A percentile compares a stretch with the other conserved stretches of the same genome.
phyloP scores from a whole-genome alignment of 2,797 vertebrate species.

The Eupleurogrammus muticus region DNA sequence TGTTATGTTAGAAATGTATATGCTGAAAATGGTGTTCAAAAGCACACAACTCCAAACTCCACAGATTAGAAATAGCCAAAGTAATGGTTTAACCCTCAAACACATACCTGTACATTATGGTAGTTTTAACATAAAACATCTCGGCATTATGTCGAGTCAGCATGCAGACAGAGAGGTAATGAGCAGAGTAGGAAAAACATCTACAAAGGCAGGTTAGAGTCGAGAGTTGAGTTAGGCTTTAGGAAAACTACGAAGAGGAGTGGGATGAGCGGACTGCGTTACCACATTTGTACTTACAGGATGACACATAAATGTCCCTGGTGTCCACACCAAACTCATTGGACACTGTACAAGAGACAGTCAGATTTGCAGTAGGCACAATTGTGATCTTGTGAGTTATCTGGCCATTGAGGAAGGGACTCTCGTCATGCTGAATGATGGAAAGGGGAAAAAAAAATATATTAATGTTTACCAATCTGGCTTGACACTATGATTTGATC shows the following conservation, averaged over 20 bases:
- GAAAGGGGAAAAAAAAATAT: neutral
- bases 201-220: conserved; percentile 28
- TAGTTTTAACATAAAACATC: conserved; percentile 15
- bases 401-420: conserved; percentile 79
- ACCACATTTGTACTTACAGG: conserved; percentile 88
- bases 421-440: conserved; percentile 67
- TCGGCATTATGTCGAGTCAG: conserved; percentile 32
- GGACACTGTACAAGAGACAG: conserved; percentile 90
- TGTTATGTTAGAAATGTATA: neutral
- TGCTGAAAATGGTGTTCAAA: neutral
- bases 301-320: conserved; percentile 89
- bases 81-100: neutral
- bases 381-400: conserved; percentile 91
- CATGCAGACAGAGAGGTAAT: conserved; percentile 73
- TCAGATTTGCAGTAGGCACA: conserved; percentile 91
- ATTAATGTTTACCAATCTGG: conserved; percentile 15
- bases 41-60: neutral
- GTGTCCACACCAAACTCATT: conserved; percentile 89
- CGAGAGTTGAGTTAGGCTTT: conserved; percentile 7
- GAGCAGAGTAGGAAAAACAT: conserved; percentile 41
- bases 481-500: neutral
- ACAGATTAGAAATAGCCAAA: neutral
- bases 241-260: conserved; percentile 9
- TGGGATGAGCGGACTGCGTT: conserved; percentile 6
- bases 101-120: neutral